Percentiles rank a stretch among this genome's conserved stretches.
Conservation (phyloP, 1,140 invertebrate species). For the Bombus sibiricus region DNA sequence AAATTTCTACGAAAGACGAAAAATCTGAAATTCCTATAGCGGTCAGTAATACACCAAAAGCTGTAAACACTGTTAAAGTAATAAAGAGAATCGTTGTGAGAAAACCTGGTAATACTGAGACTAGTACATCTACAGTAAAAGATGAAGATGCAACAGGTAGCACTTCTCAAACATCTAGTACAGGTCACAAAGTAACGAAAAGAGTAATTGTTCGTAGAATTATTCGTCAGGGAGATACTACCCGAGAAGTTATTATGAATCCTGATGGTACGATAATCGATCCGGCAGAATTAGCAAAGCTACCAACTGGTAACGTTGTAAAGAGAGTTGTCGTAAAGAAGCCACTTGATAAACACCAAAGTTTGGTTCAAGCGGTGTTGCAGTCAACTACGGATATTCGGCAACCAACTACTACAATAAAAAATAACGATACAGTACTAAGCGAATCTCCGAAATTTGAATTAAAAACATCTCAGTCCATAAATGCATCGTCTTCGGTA, state of each 20-base stretch:
- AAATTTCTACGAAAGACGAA: slow-evolving; percentile 67
- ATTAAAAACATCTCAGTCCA: slow-evolving; percentile 73
- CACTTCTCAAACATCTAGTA: slow-evolving; percentile 8
- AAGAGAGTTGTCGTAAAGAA: slow-evolving; percentile 81
- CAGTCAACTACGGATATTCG: slow-evolving; percentile 63
- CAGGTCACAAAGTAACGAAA: slow-evolving; percentile 74
- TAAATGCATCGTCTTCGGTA: slow-evolving; percentile 17
- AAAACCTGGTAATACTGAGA: slow-evolving; percentile 66
- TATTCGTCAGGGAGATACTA: slow-evolving; percentile 79
- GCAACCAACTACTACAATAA: slow-evolving; percentile 29
- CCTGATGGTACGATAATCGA: slow-evolving; percentile 80
- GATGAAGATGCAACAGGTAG: slow-evolving; percentile 59
- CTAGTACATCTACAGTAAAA: slow-evolving; percentile 49
- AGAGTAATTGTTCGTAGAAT: slow-evolving; percentile 80
- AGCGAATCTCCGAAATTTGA: slow-evolving; percentile 74
- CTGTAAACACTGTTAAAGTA: slow-evolving; percentile 78
- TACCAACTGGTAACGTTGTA: slow-evolving; percentile 80
- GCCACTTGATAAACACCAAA: slow-evolving; percentile 74
- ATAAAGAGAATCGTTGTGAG: slow-evolving; percentile 80
- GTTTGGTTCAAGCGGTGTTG: slow-evolving; percentile 71
- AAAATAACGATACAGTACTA: slow-evolving; percentile 44
- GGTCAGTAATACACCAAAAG: slow-evolving; percentile 51
- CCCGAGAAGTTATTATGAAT: slow-evolving; percentile 80
- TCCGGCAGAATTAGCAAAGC: slow-evolving; percentile 79
- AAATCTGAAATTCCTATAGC: slow-evolving; percentile 59